A percentile compares a stretch with the other conserved stretches of the same genome.
These are phyloP conservation scores for Eupithecia subfuscata DNA, from an alignment of 2,888 invertebrate species.

Conservation along the genomic window DNA sequence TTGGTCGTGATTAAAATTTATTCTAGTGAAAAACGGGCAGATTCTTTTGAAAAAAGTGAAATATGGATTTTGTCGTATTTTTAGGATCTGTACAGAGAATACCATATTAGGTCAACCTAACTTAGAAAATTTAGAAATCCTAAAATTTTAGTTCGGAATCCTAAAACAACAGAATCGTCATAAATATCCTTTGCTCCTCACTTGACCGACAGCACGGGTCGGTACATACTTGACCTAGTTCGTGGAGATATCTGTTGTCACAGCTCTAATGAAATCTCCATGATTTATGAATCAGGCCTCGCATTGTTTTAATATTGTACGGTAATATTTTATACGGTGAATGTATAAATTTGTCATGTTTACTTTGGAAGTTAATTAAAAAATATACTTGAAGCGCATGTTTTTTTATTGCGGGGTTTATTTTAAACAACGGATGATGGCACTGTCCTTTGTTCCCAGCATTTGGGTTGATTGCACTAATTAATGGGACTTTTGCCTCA, in stretches of 20 bases:
- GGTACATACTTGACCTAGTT: slow-evolving; percentile 38
- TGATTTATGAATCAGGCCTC: slow-evolving; percentile 22
- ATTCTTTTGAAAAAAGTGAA: no score
- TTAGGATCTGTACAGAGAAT: no score
- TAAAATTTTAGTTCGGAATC: no score
- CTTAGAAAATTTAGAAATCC: no score
- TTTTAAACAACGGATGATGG: background rate
- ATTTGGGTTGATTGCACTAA: background rate
- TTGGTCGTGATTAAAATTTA: no score
- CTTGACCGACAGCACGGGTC: slow-evolving; percentile 7
- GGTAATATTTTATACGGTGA: background rate
- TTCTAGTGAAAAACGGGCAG: no score
- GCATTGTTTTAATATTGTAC: slow-evolving; percentile 7
- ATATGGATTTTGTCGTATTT: no score
- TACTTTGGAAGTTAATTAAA: background rate
- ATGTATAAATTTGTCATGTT: background rate
- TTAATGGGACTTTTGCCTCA: background rate
- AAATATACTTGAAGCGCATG: background rate
- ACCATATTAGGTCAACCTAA: no score
- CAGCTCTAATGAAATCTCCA: slow-evolving; percentile 26
- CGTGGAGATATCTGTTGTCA: slow-evolving; percentile 22
- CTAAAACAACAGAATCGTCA: no score
- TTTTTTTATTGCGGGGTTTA: background rate
- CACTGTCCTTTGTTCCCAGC: background rate
- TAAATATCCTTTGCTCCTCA: slow-evolving; percentile 25